These are phyloP conservation scores for Pinctada fucata DNA, from an alignment of 2,888 invertebrate genomes.

Conservation along the genomic window DNA sequence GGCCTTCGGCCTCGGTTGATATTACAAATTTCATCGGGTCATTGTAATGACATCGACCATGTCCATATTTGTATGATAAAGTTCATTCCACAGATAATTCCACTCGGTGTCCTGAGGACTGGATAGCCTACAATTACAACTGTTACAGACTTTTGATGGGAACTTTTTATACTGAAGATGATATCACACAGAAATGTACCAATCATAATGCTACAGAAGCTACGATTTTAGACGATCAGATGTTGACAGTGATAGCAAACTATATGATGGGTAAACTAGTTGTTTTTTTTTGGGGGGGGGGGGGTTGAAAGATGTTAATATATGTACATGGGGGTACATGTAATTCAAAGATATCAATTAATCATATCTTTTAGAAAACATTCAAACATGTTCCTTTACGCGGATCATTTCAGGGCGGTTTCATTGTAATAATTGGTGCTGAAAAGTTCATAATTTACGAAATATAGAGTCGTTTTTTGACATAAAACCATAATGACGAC, in stretches of 20 bases:
- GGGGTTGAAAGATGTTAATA: too few species aligned
- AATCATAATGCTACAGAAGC: neutral
- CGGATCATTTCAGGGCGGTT: too few species aligned
- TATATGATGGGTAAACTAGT: neutral
- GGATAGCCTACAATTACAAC: conserved; percentile 2
- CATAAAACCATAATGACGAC: too few species aligned
- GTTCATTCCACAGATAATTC: neutral
- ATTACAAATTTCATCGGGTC: neutral
- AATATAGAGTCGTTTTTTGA: too few species aligned
- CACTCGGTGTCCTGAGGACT: conserved; percentile 6
- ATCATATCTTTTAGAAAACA: too few species aligned
- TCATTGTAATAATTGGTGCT: too few species aligned
- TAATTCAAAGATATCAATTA: too few species aligned
- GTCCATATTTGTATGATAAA: neutral
- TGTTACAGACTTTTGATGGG: conserved; percentile 4
- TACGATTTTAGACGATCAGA: neutral
- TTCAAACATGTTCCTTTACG: too few species aligned
- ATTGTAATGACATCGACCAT: neutral
- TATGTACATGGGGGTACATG: too few species aligned
- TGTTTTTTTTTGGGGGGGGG: neutral
- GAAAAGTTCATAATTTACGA: too few species aligned
- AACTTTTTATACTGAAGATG: neutral
- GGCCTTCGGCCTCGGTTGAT: too few species aligned
- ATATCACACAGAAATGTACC: neutral
- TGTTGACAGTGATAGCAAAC: neutral